Evolutionary conservation across 2,888 invertebrate genomes (phyloP), one percentile per base, ranked within the genome.

Genomic region (Drosophila algonquin): DNA sequence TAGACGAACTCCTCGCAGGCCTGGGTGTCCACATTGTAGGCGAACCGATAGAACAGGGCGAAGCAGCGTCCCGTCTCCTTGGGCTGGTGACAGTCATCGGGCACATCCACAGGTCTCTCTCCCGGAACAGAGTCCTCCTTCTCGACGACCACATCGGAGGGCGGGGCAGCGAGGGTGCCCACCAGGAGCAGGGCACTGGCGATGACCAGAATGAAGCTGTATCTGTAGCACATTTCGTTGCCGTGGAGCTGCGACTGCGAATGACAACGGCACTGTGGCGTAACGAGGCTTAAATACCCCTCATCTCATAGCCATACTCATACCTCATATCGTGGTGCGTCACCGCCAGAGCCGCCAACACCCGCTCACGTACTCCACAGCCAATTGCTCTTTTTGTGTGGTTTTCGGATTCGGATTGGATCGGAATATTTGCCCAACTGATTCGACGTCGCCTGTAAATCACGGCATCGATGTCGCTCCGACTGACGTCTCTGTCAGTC

Each of bases 1-100:
- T 95, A 97, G 59, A 94, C 93, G 90, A 98, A 98, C 56, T 95
- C 94, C 54, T 94, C 93, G 90, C 97, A 97, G 90, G 93, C 51
- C 2, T 81, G 67, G 12, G 70, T 89, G 18, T 91, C 91, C 73
- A 90, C 74, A 75, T 90, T 90, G 79, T 80, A 90, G 67, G 90
- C 90, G 47, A 61, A 90, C 50, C 90, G 90, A 73, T 89, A 81
- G 77, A 91, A 90, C 5, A 90, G 72, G 0, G 95, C 96, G 56
- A 95, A 93, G 88, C 97, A 97, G 1, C 96, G 95, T 1, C 97
- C 97, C 40, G 93, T 92, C 63, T 88, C 94, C 70, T 93, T 93
- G 35, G 95, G 94, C 89, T 95, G 94, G 93, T 94, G 94, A 76
- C 96, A 96, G n/a, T 86, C 77, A 80, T 86, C 78, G n/a, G 81